Conservation (phyloP, 2,888 invertebrate genomes). For the Hipparchia sbordonii region DNA sequence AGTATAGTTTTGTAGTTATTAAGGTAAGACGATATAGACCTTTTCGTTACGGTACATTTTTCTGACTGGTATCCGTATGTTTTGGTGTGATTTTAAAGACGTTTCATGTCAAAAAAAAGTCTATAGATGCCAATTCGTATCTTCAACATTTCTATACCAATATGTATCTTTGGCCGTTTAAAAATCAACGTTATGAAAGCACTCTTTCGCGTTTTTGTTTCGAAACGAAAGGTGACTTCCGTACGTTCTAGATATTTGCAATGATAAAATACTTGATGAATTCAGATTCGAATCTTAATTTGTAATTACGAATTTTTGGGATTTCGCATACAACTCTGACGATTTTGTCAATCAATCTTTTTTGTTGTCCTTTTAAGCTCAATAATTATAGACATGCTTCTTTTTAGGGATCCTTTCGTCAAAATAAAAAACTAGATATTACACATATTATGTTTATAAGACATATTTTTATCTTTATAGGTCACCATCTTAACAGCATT, state of each 20-base stretch:
- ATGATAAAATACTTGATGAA: constrained; percentile 33
- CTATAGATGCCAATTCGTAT: too few species aligned
- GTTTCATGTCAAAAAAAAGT: too few species aligned
- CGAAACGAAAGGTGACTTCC: constrained; percentile 30
- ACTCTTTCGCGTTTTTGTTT: constrained; percentile 29
- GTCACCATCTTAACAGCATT: too few species aligned
- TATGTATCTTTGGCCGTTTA: neutral
- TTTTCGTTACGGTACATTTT: too few species aligned
- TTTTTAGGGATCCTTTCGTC: neutral
- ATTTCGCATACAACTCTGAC: constrained; percentile 24
- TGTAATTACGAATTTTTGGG: constrained; percentile 29
- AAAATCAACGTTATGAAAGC: constrained; percentile 33
- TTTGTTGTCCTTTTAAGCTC: constrained; percentile 14
- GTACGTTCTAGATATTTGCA: constrained; percentile 38
- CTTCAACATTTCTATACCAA: neutral
- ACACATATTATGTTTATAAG: neutral
- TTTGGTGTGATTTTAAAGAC: too few species aligned
- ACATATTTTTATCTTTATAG: too few species aligned
- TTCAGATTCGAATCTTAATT: constrained; percentile 31
- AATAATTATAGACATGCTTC: constrained; percentile 6
- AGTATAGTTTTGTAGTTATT: too few species aligned
- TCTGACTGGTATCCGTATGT: too few species aligned
- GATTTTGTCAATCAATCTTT: constrained; percentile 32
- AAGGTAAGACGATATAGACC: too few species aligned
- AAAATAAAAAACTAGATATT: neutral